Evolutionary conservation across 2,113 vertebrate genomes (phyloP).

Genomic region (Phocoena sinus): DNA sequence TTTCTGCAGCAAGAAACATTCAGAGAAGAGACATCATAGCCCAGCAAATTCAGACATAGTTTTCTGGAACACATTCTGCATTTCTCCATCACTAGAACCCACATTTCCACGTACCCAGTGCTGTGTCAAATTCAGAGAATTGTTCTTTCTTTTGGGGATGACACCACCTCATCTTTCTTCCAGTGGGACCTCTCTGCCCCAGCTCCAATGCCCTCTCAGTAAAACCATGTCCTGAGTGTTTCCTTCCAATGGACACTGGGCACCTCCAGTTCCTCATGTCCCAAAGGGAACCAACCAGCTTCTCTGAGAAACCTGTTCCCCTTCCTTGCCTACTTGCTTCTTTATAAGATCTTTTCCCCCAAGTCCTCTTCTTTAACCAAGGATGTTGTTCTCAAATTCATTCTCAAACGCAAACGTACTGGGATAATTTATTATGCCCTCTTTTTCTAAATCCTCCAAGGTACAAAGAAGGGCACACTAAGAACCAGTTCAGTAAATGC

Average conservation of each 20-base stretch:
- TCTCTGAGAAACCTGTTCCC: neutral
- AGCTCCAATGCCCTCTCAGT: neutral
- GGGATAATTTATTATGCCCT: neutral
- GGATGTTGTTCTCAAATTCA: neutral
- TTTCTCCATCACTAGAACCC: neutral
- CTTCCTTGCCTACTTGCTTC: neutral
- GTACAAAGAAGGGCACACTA: neutral
- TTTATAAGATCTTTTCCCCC: neutral
- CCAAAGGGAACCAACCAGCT: neutral
- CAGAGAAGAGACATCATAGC: rapidly evolving
- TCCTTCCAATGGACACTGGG: neutral
- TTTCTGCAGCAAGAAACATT: neutral
- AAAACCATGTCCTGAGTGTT: neutral
- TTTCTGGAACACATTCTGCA: neutral
- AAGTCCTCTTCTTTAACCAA: neutral
- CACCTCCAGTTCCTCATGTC: neutral
- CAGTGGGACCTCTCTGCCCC: neutral
- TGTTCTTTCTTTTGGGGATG: neutral
- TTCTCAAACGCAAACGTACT: neutral
- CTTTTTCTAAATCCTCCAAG: neutral
- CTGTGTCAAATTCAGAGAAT: neutral
- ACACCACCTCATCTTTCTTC: neutral
- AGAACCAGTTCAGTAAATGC: neutral
- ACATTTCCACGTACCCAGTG: neutral
- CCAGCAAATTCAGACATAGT: rapidly evolving